These are phyloP conservation scores for Erethizon dorsatum DNA, from an alignment of 2,797 vertebrate genomes.

Conservation along the genomic window DNA sequence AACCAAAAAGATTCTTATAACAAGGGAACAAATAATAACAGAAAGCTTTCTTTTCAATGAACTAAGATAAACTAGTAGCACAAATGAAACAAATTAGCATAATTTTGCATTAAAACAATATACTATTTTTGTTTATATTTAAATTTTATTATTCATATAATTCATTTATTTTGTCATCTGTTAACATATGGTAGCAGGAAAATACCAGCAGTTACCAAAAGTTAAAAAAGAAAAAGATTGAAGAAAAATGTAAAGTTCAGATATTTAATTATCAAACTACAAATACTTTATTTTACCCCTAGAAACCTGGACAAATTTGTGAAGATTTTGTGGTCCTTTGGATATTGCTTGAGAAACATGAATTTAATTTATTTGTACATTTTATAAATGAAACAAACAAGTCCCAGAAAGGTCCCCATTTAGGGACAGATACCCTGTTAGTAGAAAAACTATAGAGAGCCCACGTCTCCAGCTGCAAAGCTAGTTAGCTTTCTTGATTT, in stretches of 20 bases:
- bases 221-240: background rate
- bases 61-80: background rate
- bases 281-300: background rate
- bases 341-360: background rate
- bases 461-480: background rate
- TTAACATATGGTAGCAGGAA: background rate
- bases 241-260: background rate
- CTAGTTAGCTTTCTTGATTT: background rate
- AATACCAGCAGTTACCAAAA: background rate
- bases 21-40: background rate
- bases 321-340: background rate
- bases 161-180: background rate
- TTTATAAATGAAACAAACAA: slow-evolving; percentile 19
- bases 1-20: background rate
- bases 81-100: background rate
- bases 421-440: background rate
- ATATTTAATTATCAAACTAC: background rate
- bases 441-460: background rate
- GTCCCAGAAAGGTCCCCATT: background rate
- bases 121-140: background rate
- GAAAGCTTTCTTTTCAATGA: background rate
- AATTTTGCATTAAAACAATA: slow-evolving; percentile 58
- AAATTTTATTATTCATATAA: background rate
- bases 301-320: background rate
- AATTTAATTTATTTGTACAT: background rate